Base-by-base conservation (phyloP, 2,888 invertebrate species). In the Limnephilus marmoratus region DNA sequence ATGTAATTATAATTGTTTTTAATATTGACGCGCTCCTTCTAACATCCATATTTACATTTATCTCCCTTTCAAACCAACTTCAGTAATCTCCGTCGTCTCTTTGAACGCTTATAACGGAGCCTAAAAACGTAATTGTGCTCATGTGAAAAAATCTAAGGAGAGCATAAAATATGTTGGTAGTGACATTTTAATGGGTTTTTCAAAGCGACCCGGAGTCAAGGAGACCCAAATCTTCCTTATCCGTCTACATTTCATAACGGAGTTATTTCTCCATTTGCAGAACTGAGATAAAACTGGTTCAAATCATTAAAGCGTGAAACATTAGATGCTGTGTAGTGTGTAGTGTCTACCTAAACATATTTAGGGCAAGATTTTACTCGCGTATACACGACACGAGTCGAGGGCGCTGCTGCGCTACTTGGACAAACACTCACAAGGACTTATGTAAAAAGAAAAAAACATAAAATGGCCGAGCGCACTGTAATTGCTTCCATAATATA, bases 401-500 rank as follows among this genome's bases (percentile, higher is more conserved):
- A 82, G 82, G 34, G 34, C 15, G 82, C 82, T 34, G 34, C 82
- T 82, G 18, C 34, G 68, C 68, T 68, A 68, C 68, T n/a, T 24
- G 13, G 34, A 31, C 34, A 82, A 31, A 82, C 82, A 34, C 31
- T 13, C 82, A 34, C 34, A 31, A 82, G 34, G 34, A 82, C 82
- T 82, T 82, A 34, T 34, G 68, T 68, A 24, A 68, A 81, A 34
- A 31, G 82, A 31, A 82, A 82, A 34, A 34, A 82, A 82, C 82
- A 13, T 82, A 34, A 82, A 82, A 82, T 18, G 82, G 82, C 34
- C 5, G 15, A 82, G 34, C 15, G 45, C 37, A 85, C 85, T n/a
- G 45, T 85, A 85, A 85, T 85, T 34, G 85, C 85, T 41, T n/a
- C n/a, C n/a, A 18, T 85, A 85, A 18, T 41, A 68, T 24, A 68